Evolutionary conservation across 2,888 invertebrate genomes (phyloP).

Genomic region (Drosophila pseudotakahashii): DNA sequence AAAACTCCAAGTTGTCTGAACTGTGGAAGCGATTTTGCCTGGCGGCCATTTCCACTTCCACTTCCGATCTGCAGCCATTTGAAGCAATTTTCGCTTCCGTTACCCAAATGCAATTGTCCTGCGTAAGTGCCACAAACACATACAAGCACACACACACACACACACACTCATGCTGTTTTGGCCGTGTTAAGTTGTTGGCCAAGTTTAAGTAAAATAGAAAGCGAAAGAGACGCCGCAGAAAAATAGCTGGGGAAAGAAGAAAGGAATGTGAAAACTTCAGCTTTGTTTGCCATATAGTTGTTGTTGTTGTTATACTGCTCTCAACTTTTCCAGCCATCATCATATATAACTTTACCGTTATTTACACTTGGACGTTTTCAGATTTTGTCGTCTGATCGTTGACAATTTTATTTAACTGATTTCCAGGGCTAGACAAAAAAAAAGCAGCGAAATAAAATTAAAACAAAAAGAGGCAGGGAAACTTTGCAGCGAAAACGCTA

Average conservation of each 20-base stretch:
- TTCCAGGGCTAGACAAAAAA: not conserved
- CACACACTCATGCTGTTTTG: conserved; percentile 10
- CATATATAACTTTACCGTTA: conserved; percentile 51
- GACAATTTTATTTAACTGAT: conserved; percentile 43
- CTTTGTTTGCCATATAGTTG: conserved; percentile 13
- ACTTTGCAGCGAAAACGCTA: conserved; percentile 43
- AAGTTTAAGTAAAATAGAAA: conserved; percentile 37
- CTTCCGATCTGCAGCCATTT: conserved; percentile 61
- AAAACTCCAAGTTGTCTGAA: conserved; percentile 6
- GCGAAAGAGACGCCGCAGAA: conserved; percentile 19
- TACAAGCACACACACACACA: not conserved
- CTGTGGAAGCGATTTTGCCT: conserved; percentile 42
- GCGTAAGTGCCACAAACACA: conserved; percentile 46
- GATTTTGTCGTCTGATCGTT: conserved; percentile 26
- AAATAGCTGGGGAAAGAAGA: conserved; percentile 4
- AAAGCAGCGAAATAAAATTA: conserved; percentile 1
- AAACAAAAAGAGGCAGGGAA: conserved; percentile 1
- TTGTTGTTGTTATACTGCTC: conserved; percentile 12
- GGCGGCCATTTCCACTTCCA: conserved; percentile 52
- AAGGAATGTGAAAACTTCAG: not conserved
- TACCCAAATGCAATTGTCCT: conserved; percentile 64
- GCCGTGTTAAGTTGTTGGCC: conserved; percentile 31
- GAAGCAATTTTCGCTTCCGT: conserved; percentile 65
- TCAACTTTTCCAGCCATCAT: conserved; percentile 27
- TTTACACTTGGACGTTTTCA: conserved; percentile 48